Evolutionary conservation across 1,140 invertebrate species (phyloP).

Genomic region (Galleria mellonella): DNA sequence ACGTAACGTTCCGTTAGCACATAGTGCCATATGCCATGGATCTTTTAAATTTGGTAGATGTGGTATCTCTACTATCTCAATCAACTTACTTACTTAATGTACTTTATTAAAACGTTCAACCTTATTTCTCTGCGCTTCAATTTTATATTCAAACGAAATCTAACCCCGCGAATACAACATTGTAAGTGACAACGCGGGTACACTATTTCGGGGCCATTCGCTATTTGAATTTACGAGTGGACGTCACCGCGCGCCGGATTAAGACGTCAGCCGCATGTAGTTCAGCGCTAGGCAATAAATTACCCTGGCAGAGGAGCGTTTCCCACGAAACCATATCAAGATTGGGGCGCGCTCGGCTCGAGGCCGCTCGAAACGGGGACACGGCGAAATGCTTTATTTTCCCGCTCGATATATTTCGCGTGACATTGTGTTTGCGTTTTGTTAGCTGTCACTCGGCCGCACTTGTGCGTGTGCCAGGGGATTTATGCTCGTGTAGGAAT

Average conservation of each 20-base stretch:
- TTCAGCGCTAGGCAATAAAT: slow-evolving; percentile 39
- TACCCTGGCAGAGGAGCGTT: slow-evolving; percentile 23
- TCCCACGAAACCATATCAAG: slow-evolving; percentile 45
- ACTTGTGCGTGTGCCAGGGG: slow-evolving; percentile 8
- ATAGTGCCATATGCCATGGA: too few species aligned
- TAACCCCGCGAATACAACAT: too few species aligned
- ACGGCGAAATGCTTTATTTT: slow-evolving; percentile 36
- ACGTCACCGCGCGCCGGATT: slow-evolving; percentile 22
- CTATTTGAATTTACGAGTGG: slow-evolving; percentile 27
- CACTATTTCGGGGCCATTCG: slow-evolving; percentile 2
- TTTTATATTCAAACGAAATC: too few species aligned
- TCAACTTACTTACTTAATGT: too few species aligned
- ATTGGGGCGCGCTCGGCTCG: slow-evolving; percentile 16
- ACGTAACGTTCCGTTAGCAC: too few species aligned
- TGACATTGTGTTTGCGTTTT: slow-evolving; percentile 43
- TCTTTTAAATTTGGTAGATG: too few species aligned
- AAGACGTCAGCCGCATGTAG: slow-evolving; percentile 43
- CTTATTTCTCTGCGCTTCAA: too few species aligned
- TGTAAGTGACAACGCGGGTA: too few species aligned
- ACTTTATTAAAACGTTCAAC: too few species aligned
- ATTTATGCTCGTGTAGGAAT: background rate
- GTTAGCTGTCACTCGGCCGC: slow-evolving; percentile 35
- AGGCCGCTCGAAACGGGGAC: slow-evolving; percentile 24
- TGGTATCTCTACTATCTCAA: too few species aligned
- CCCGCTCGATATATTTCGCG: slow-evolving; percentile 32